Conservation (phyloP, 2,113 vertebrate genomes). For the Tylochromis polylepis region DNA sequence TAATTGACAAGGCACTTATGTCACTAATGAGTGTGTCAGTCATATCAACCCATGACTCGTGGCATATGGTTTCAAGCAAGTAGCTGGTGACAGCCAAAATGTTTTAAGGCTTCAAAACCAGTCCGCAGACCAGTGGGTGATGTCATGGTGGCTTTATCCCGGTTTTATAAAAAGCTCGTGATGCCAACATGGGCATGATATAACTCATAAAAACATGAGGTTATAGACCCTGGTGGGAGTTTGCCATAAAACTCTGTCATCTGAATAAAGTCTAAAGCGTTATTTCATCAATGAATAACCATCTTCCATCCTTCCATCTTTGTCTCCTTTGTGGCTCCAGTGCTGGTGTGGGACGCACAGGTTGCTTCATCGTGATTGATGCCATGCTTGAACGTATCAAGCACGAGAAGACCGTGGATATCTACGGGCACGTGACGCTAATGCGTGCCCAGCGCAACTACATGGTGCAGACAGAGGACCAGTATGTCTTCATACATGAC, state of each 20-base stretch:
- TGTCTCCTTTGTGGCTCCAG: slow-evolving; percentile 63
- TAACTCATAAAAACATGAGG: not conserved
- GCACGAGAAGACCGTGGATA: slow-evolving; percentile 99
- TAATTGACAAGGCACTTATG: not conserved
- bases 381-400: slow-evolving; percentile 99
- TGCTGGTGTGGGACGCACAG: slow-evolving; percentile 95
- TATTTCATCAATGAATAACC: not conserved
- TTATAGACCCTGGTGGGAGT: not conserved
- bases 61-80: not conserved
- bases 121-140: not conserved
- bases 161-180: not conserved
- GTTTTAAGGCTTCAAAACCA: not conserved
- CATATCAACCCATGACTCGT: not conserved
- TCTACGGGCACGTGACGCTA: slow-evolving; percentile 98
- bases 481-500: slow-evolving; percentile 98
- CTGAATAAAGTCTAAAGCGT: not conserved
- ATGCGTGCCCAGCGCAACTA: slow-evolving; percentile 99
- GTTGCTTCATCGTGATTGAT: slow-evolving; percentile 99
- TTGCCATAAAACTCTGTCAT: not conserved
- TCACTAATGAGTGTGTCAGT: not conserved
- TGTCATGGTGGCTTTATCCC: not conserved
- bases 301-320: not conserved
- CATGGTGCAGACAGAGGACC: slow-evolving; percentile 99
- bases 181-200: not conserved
- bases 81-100: not conserved